A percentile compares a stretch with the other conserved stretches of the same genome.
Evolutionary conservation across 2,888 invertebrate genomes (phyloP).

Genomic region (Autographa gamma): DNA sequence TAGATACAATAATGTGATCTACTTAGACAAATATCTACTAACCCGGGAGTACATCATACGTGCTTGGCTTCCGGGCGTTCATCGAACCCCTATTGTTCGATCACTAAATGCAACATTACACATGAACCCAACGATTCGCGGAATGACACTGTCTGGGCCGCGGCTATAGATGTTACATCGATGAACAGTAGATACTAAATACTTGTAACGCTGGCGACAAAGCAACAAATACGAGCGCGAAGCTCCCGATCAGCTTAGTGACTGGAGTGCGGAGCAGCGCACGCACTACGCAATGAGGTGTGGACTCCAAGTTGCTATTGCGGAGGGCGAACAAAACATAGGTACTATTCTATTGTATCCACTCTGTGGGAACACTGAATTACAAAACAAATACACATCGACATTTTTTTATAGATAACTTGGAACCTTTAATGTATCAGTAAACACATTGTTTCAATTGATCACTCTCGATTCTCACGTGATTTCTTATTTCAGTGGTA

Average conservation of each 20-base stretch:
- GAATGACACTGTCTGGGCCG: slow-evolving; percentile 55
- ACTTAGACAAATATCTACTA: slow-evolving; percentile 63
- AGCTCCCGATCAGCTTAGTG: slow-evolving; percentile 73
- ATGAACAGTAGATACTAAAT: slow-evolving; percentile 59
- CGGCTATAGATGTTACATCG: slow-evolving; percentile 63
- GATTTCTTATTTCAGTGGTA: slow-evolving; percentile 19
- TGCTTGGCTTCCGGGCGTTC: slow-evolving; percentile 71
- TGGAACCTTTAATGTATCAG: slow-evolving; percentile 45
- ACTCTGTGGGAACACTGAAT: slow-evolving; percentile 82
- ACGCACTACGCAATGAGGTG: slow-evolving; percentile 66
- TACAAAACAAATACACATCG: slow-evolving; percentile 78
- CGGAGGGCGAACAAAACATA: slow-evolving; percentile 79
- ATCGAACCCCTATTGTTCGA: slow-evolving; percentile 71
- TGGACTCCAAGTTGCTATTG: slow-evolving; percentile 64
- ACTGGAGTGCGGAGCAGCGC: slow-evolving; percentile 66
- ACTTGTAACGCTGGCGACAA: slow-evolving; percentile 56
- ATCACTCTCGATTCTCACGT: slow-evolving; percentile 55
- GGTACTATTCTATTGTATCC: slow-evolving; percentile 77
- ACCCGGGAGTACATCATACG: slow-evolving; percentile 75
- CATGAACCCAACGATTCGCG: slow-evolving; percentile 56
- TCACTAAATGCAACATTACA: slow-evolving; percentile 66
- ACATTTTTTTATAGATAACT: slow-evolving; percentile 63
- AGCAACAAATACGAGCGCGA: slow-evolving; percentile 73
- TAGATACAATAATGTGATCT: slow-evolving; percentile 33
- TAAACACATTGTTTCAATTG: slow-evolving; percentile 52